Conservation (phyloP, 1,140 invertebrate genomes). For the Bombus turneri region DNA sequence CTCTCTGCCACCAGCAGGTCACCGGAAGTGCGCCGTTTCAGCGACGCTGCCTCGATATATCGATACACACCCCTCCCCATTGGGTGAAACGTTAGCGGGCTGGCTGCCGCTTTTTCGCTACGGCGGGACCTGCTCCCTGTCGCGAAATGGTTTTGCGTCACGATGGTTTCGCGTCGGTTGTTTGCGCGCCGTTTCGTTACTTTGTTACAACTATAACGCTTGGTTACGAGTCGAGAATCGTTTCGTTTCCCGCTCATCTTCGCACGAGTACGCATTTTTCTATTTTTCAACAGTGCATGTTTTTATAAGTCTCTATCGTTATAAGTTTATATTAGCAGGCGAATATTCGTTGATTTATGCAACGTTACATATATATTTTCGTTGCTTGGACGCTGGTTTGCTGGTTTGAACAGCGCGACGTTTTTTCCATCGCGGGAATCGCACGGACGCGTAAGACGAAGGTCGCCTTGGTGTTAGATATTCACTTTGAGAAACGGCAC, state of each 20-base stretch:
- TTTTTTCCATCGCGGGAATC: too few relatives aligned
- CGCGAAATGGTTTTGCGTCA: too few relatives aligned
- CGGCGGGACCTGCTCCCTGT: too few relatives aligned
- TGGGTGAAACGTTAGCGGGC: background rate
- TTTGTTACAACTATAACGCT: background rate
- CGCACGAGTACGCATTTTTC: background rate
- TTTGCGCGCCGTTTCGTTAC: too few relatives aligned
- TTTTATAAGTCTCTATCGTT: background rate
- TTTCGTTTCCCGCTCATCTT: background rate
- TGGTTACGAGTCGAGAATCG: background rate
- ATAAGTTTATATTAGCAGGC: background rate
- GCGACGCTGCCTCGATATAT: constrained; percentile 20
- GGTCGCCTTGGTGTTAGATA: background rate
- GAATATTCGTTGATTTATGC: background rate
- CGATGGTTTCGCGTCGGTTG: too few relatives aligned
- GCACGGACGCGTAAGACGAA: too few relatives aligned
- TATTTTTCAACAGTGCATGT: background rate
- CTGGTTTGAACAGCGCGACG: too few relatives aligned
- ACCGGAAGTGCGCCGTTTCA: background rate
- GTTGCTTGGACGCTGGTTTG: too few relatives aligned
- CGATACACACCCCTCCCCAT: background rate
- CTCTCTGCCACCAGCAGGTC: constrained; percentile 28
- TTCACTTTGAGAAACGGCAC: background rate
- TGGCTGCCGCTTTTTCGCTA: background rate
- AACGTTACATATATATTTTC: background rate